Base-by-base conservation (phyloP, 2,888 invertebrate species). In the Melieria picta region DNA sequence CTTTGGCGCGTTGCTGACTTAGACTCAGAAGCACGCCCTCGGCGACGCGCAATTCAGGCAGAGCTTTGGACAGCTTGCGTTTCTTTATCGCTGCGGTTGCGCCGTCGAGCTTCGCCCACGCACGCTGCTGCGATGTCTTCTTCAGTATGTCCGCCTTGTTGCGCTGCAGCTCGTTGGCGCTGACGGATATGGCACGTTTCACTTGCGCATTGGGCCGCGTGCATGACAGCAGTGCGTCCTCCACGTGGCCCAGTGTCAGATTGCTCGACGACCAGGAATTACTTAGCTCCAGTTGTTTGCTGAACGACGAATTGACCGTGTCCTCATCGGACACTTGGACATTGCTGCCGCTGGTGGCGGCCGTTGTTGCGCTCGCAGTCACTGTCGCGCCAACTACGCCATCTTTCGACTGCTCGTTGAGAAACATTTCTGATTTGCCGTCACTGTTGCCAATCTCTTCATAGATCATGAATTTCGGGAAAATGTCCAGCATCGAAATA, bases 401-500 rank as follows among this genome's bases (percentile, higher is more conserved):
- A 68, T 87, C 87, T 72, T 85, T 85, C 6, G 83, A 81, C 65
- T 87, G 82, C 69, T 89, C 89, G 52, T 84, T 82, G 16, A 82
- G 81, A 76, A 91, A 90, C 68, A 85, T 82, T 66, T 91, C 92
- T 74, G 88, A 89, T 80, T 90, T 91, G 70, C 91, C 88, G 90
- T 83, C 63, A 65, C 70, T 64, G 56, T 82, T 82, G 13, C 80
- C 75, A 69, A 92, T 86, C 82, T 93, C 92, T 81, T 93, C 93
- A 80, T 91, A 92, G 63, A 90, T 90, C 89, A 90, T 90, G 72
- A 90, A 84, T 82, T 91, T 91, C 13, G 92, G 92, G 79, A 94
- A 93, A 79, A 94, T 94, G 81, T 95, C 94, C 86, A 94, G 92
- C 91, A 94, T 93, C 3, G 94, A 94, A 81, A 94, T 94, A 9